A percentile compares a stretch with the other conserved stretches of the same genome.
These are phyloP conservation scores for Scytalopus superciliaris DNA, from an alignment of 2,113 vertebrate species.

Conservation along the genomic window DNA sequence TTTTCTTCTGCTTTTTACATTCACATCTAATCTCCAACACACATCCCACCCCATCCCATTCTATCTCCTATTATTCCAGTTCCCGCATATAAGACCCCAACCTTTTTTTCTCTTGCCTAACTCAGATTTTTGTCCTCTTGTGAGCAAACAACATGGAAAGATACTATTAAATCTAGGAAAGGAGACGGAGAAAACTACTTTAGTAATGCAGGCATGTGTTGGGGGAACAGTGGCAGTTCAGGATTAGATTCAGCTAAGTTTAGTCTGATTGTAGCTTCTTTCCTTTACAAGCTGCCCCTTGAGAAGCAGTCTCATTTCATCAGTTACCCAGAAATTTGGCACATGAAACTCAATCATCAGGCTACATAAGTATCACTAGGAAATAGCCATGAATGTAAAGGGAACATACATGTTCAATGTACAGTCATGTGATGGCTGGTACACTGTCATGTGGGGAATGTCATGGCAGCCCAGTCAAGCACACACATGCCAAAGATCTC, in stretches of 20 bases:
- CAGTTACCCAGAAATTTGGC: background rate
- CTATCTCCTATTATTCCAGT: background rate
- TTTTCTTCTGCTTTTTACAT: background rate
- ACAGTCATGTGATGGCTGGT: fast-evolving
- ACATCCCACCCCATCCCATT: fast-evolving
- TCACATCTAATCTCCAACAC: background rate
- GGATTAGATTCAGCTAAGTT: background rate
- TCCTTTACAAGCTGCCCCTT: background rate
- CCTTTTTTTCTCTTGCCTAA: background rate
- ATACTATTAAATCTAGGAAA: background rate
- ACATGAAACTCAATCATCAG: background rate
- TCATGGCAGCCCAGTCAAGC: background rate
- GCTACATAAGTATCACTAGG: background rate
- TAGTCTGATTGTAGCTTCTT: background rate
- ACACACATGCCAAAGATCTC: background rate
- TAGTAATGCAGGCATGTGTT: background rate
- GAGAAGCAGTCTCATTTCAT: background rate
- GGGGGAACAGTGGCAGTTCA: background rate
- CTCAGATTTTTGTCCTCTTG: background rate
- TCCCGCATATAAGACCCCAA: fast-evolving
- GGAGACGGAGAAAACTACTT: background rate
- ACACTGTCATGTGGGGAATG: fast-evolving
- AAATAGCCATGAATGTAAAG: background rate
- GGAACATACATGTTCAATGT: background rate
- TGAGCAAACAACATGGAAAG: background rate